These are phyloP conservation scores for Scaptomyza polygonia DNA, from an alignment of 2,888 invertebrate genomes.

Conservation along the genomic window DNA sequence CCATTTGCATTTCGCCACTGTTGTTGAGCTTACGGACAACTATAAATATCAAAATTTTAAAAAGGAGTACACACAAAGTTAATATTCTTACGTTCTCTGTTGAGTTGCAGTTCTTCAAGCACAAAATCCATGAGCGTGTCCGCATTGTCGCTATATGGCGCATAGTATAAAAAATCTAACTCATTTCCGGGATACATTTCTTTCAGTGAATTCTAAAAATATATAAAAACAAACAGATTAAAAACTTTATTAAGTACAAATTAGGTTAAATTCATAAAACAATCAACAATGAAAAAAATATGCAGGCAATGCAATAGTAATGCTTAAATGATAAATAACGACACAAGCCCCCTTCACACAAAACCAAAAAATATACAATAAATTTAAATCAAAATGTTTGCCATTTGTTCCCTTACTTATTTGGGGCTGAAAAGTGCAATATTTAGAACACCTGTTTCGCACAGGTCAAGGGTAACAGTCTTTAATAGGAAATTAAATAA, in stretches of 20 bases:
- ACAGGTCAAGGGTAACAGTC: too few relatives aligned
- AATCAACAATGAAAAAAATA: too few relatives aligned
- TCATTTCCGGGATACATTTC: conserved; percentile 67
- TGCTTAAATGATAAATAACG: too few relatives aligned
- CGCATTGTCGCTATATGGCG: conserved; percentile 59
- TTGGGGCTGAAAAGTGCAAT: background rate
- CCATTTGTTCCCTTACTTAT: background rate
- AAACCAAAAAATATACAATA: background rate
- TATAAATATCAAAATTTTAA: conserved; percentile 21
- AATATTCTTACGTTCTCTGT: conserved; percentile 61
- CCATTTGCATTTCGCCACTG: conserved; percentile 63
- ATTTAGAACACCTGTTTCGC: background rate
- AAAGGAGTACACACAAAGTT: background rate
- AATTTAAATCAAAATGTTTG: background rate
- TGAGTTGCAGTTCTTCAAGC: conserved; percentile 62
- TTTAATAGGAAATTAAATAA: too few relatives aligned
- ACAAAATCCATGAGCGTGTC: conserved; percentile 73
- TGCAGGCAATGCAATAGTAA: too few relatives aligned
- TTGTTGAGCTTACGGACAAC: conserved; percentile 59
- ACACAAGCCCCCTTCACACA: too few relatives aligned
- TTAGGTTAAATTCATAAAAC: too few relatives aligned
- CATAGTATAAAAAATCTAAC: conserved; percentile 72
- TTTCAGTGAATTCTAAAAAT: conserved; percentile 60
- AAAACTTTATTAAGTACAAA: too few relatives aligned
- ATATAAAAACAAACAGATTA: background rate